phyloP scores from a whole-genome alignment of 2,113 vertebrate species.

The Corynorhinus townsendii region DNA sequence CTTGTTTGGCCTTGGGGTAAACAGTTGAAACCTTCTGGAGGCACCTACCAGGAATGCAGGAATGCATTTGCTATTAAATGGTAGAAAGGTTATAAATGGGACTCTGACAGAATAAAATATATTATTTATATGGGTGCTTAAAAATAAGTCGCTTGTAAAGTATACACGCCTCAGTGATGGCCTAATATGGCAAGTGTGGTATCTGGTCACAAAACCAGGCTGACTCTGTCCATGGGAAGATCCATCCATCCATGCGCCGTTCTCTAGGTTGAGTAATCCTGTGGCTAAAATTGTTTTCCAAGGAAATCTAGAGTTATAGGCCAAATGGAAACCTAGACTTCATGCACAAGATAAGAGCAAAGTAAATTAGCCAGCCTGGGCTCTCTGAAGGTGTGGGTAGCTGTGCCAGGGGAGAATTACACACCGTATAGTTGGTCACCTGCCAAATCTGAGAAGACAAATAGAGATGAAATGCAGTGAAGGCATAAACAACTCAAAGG shows the following conservation, averaged over 20 bases:
- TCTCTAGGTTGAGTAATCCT: neutral
- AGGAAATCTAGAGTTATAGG: neutral
- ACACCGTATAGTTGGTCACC: neutral
- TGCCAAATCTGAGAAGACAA: neutral
- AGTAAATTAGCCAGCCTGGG: neutral
- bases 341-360: neutral
- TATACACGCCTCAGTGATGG: conserved; percentile 33
- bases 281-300: neutral
- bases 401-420: neutral
- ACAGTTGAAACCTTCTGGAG: conserved; percentile 38
- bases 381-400: neutral
- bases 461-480: neutral
- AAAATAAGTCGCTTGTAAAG: conserved; percentile 59
- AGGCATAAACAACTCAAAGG: neutral
- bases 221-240: neutral
- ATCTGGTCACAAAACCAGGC: neutral
- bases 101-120: conserved; percentile 56
- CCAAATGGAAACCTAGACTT: neutral
- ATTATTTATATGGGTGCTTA: conserved; percentile 60
- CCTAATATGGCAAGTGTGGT: conserved; percentile 62
- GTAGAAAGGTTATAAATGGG: conserved; percentile 47
- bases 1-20: conserved; percentile 54
- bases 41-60: conserved; percentile 45
- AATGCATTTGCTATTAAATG: conserved; percentile 45
- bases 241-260: neutral